These are phyloP conservation scores for Megamerina dolium DNA, from an alignment of 2,888 invertebrate genomes.

Conservation along the genomic window DNA sequence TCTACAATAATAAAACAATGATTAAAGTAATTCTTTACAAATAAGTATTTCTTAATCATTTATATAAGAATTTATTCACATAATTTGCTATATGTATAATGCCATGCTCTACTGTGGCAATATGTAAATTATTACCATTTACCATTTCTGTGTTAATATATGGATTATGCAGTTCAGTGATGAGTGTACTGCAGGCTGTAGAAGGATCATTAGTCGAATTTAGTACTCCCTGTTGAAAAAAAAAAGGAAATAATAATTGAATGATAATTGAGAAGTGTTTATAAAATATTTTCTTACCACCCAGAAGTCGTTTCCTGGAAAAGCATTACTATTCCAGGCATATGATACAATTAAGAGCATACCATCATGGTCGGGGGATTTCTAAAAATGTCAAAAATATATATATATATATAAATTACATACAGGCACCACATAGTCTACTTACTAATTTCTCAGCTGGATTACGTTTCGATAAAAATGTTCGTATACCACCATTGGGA, in stretches of 20 bases:
- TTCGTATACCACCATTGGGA: conserved; percentile 50
- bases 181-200: conserved; percentile 55
- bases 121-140: conserved; percentile 52
- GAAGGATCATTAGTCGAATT: conserved; percentile 52
- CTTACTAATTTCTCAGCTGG: conserved; percentile 53
- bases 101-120: conserved; percentile 47
- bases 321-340: conserved; percentile 67
- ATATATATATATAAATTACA: background rate
- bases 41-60: too few species aligned
- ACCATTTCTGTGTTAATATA: conserved; percentile 52
- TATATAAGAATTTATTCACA: too few species aligned
- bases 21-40: too few species aligned
- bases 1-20: too few species aligned
- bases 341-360: conserved; percentile 60
- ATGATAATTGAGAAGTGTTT: too few species aligned
- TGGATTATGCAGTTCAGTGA: conserved; percentile 55
- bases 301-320: conserved; percentile 73
- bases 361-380: conserved; percentile 36
- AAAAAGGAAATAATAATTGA: too few species aligned
- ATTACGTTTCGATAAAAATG: conserved; percentile 54
- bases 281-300: too few species aligned
- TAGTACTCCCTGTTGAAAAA: background rate
- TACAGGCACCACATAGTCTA: background rate
- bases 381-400: background rate
- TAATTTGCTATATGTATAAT: conserved; percentile 43